Percentiles rank a stretch among this genome's conserved stretches.
Evolutionary conservation across 2,888 invertebrate genomes (phyloP).

Genomic region (Pogonocherus hispidulus): DNA sequence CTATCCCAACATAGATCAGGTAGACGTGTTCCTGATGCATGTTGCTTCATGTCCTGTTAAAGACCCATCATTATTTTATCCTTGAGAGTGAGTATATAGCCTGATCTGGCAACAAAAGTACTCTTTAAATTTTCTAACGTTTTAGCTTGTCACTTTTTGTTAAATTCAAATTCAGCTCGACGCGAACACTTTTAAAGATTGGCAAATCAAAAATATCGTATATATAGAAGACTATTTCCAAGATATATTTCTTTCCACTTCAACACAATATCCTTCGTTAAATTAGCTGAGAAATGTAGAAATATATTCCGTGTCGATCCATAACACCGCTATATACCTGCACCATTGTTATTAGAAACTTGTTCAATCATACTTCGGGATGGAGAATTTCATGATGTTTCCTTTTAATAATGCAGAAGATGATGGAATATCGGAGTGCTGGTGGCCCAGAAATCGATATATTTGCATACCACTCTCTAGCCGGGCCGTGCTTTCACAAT

Average conservation of each 20-base stretch:
- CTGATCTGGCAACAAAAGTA: too few relatives aligned
- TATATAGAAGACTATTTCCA: slow-evolving; percentile 5
- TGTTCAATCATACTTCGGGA: slow-evolving; percentile 35
- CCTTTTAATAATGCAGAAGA: slow-evolving; percentile 35
- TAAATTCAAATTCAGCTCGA: too few relatives aligned
- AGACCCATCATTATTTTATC: too few relatives aligned
- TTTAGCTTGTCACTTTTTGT: too few relatives aligned
- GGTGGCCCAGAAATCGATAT: slow-evolving; percentile 36
- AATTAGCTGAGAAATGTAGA: slow-evolving; percentile 21
- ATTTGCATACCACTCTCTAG: slow-evolving; percentile 36
- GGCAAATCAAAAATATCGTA: too few relatives aligned
- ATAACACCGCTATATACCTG: slow-evolving; percentile 28
- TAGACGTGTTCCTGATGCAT: too few relatives aligned
- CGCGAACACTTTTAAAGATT: too few relatives aligned
- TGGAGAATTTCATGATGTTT: slow-evolving; percentile 34
- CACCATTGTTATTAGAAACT: slow-evolving; percentile 36
- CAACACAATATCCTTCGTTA: slow-evolving; percentile 2
- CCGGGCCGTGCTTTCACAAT: slow-evolving; percentile 25
- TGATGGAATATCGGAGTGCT: slow-evolving; percentile 33
- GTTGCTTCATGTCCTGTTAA: too few relatives aligned
- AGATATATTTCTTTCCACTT: slow-evolving; percentile 14
- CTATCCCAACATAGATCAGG: too few relatives aligned
- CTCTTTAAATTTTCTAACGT: too few relatives aligned
- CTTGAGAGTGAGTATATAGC: too few relatives aligned
- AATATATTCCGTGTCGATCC: slow-evolving; percentile 24